Percentiles rank a stretch among this genome's conserved stretches.
These are phyloP conservation scores for Tuberolachnus salignus DNA, from an alignment of 2,888 invertebrate genomes.

Conservation along the genomic window DNA sequence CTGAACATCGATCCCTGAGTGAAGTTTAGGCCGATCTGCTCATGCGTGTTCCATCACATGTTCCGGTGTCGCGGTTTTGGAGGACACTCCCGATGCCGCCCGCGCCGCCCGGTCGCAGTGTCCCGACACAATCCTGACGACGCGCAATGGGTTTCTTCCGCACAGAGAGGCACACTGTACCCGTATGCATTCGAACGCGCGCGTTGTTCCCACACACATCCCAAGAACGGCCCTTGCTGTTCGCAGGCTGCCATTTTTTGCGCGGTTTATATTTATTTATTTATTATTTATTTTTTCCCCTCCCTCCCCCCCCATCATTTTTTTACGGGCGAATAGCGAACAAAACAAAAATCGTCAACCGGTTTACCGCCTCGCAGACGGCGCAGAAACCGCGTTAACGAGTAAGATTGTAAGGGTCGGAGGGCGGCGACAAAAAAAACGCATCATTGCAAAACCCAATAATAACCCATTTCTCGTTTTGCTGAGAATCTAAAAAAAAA, in stretches of 20 bases:
- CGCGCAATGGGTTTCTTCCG: conserved; percentile 56
- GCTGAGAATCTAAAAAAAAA: too few relatives aligned
- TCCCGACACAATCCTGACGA: conserved; percentile 50
- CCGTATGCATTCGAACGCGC: conserved; percentile 54
- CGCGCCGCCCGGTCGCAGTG: conserved; percentile 54
- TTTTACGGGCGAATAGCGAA: too few relatives aligned
- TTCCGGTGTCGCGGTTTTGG: conserved; percentile 55
- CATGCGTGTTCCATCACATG: conserved; percentile 56
- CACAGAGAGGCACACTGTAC: conserved; percentile 52
- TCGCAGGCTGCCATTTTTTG: conserved; percentile 50
- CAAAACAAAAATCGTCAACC: too few relatives aligned
- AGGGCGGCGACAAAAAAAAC: too few relatives aligned
- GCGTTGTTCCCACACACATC: conserved; percentile 51
- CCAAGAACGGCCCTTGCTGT: conserved; percentile 54
- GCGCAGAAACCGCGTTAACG: too few relatives aligned
- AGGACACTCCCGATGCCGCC: conserved; percentile 55
- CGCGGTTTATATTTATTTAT: too few relatives aligned
- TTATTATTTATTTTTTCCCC: too few relatives aligned
- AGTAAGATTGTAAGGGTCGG: too few relatives aligned
- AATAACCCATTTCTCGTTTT: too few relatives aligned
- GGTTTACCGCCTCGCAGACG: too few relatives aligned
- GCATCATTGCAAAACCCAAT: too few relatives aligned
- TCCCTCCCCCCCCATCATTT: too few relatives aligned
- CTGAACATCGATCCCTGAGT: conserved; percentile 57
- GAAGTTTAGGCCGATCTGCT: conserved; percentile 56